These are phyloP conservation scores for Hippocampus guttulatus DNA, from an alignment of 2,113 vertebrate genomes.

Conservation along the genomic window DNA sequence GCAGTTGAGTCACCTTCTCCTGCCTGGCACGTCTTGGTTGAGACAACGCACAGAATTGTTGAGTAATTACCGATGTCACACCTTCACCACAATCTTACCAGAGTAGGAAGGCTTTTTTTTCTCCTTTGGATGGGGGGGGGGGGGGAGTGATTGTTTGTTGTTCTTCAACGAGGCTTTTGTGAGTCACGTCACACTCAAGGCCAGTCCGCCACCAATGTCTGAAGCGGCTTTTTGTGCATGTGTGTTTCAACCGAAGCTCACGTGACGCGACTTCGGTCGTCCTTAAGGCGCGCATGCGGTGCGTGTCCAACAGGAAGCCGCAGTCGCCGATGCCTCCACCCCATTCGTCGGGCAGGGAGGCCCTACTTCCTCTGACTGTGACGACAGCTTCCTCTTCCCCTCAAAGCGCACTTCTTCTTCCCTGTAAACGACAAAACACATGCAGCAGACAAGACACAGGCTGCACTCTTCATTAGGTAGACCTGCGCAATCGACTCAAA, in stretches of 20 bases:
- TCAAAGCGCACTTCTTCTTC: constrained; percentile 45
- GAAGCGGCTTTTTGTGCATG: constrained; percentile 3
- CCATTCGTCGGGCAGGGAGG: constrained; percentile 47
- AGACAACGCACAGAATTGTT: background rate
- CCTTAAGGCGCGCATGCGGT: background rate
- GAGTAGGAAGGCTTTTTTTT: background rate
- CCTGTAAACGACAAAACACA: constrained; percentile 29
- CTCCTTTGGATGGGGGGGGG: no score
- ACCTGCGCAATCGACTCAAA: background rate
- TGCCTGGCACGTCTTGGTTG: background rate
- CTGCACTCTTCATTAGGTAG: background rate
- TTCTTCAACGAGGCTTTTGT: constrained; percentile 10
- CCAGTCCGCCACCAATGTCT: no score
- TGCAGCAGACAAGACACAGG: background rate
- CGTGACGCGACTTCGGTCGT: background rate
- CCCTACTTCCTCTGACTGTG: constrained; percentile 66
- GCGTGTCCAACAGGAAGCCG: constrained; percentile 64
- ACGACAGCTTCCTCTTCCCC: constrained; percentile 63
- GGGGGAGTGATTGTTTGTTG: constrained; percentile 10
- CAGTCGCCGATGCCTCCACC: constrained; percentile 2
- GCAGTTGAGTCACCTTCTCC: constrained; percentile 42
- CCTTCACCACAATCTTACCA: constrained; percentile 31
- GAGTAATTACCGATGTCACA: constrained; percentile 3
- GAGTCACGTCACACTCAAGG: constrained; percentile 18
- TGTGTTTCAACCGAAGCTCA: constrained; percentile 23